Base-by-base conservation (phyloP, 2,888 invertebrate species). In the Drosophila formosana region DNA sequence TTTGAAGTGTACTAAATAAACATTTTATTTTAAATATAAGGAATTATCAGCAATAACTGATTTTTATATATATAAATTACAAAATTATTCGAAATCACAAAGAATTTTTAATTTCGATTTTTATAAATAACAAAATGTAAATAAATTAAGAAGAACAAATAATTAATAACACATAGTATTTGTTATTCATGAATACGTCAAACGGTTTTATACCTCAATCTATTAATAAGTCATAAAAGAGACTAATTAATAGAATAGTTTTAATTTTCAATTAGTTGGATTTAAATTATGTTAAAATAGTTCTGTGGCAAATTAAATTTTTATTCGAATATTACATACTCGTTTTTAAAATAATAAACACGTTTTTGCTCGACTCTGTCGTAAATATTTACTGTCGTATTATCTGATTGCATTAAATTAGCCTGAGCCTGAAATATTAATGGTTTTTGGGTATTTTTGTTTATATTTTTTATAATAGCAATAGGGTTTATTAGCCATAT, bases 401-500 rank as follows among this genome's bases (percentile, higher is more conserved):
- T 58, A 70, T 56, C 50, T 23, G 70, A 62, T 58, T 49, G 58
- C 58, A 69, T 52, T 34, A 60, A 56, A 34, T 46, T 49, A 43
- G 52, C 13, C 9, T 45, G 32, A 7, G 11, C 25, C 34, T 18
- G 47, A 37, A 46, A 52, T 37, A 46, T 28, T 32, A 30, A 23
- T 39, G 26, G n/a, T 26, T 23, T 52, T 49, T 39, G 13, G 41
- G 5, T 13, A 43, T 37, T 18, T 34, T 18, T 45, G 32, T 55
- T 3, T 51, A 34, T 57, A 25, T 32, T 37, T 55, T 62, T 60
- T 72, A 63, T 57, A 50, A 52, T 58, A 39, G 62, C 72, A 63
- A 55, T 60, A 52, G 41, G 57, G 62, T 75, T 75, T 72, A 75
- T 75, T 47, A n/a, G 45, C 52, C 56, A 47, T 11, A 51, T 55